Base-by-base conservation (phyloP, 2,888 invertebrate genomes). In the Steinernema scapterisci region DNA sequence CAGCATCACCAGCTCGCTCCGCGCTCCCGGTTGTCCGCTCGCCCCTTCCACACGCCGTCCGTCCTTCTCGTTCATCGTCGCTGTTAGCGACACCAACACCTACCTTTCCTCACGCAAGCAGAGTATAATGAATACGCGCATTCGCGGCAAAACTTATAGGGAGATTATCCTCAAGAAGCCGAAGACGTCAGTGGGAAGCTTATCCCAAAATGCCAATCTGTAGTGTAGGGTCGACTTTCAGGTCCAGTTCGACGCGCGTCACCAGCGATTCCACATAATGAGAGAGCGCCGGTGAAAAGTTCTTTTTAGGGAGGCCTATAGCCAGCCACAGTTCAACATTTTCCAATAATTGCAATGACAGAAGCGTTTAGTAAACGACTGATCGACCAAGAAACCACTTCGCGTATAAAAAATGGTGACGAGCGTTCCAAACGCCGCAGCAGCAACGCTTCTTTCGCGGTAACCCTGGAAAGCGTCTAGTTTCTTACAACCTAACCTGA, bases 121-220 rank as follows among this genome's bases (percentile, higher is more conserved):
- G 38, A 38, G 63, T 63, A 63, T 63, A 63, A 63, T 63, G 63
- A 63, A 63, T 63, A 63, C 63, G 27, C 63, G 23, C 63, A 63
- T 63, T 27, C 27, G 21, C 63, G 63, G 31, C 25, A 5, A 63
- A 63, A 63, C 23, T 63, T 63, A 63, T 25, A 27, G 21, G 27
- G 25, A 63, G 63, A 63, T 63, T 63, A 63, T 63, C 63, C 63
- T 38, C 16, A 21, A 21, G 27, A 25, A 38, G 63, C 63, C 63
- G 31, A 63, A 9, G 16, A 38, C 63, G 31, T 63, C 63, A 63
- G 16, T 31, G 38, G 16, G 63, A 11, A 54, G 63, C 63, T 63
- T 13, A 7, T 27, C 25, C 27, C 63, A 48, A 54, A 54, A 54
- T 54, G 54, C 21, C 54, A 54, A 54, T 54, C 54, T 54, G 54